Conservation (phyloP, 23 tunicate genomes). For the Styela clava region DNA sequence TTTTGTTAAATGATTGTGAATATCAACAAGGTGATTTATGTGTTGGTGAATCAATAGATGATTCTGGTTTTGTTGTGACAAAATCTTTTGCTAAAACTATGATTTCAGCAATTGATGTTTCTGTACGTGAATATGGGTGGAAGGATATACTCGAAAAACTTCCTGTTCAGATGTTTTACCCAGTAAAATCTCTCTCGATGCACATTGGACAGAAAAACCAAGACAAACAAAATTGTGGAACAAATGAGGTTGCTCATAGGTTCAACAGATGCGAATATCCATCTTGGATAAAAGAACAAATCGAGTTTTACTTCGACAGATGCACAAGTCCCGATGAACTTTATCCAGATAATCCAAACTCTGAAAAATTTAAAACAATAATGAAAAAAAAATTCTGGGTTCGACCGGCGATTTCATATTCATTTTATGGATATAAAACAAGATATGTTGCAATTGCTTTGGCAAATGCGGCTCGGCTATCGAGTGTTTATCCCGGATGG, state of each 20-base stretch:
- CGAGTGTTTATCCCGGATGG: constrained; percentile 17
- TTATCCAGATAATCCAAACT: constrained; percentile 3
- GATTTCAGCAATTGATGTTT: background rate
- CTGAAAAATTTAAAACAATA: background rate
- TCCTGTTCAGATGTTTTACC: background rate
- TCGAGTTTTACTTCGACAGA: constrained; percentile 21
- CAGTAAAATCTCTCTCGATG: constrained; percentile 6
- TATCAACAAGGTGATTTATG: background rate
- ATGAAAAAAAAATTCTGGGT: background rate
- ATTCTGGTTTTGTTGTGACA: background rate
- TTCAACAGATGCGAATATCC: constrained; percentile 4
- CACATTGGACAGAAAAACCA: constrained; percentile 14
- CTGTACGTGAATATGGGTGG: background rate
- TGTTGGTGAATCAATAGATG: background rate
- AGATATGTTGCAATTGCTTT: constrained; percentile 5
- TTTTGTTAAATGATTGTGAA: constrained; percentile 1
- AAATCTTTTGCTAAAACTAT: background rate
- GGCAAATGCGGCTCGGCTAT: constrained; percentile 1
- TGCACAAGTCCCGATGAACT: constrained; percentile 15
- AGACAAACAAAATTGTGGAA: constrained; percentile 1
- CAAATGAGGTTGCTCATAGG: constrained; percentile 9
- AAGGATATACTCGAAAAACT: background rate
- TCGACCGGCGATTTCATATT: constrained; percentile 9
- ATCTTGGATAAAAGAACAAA: constrained; percentile 4
- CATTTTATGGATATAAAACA: constrained; percentile 11